Percentiles rank a stretch among this genome's conserved stretches.
These are phyloP conservation scores for Pseudonaja textilis DNA, from an alignment of 2,113 vertebrate species.

Conservation along the genomic window DNA sequence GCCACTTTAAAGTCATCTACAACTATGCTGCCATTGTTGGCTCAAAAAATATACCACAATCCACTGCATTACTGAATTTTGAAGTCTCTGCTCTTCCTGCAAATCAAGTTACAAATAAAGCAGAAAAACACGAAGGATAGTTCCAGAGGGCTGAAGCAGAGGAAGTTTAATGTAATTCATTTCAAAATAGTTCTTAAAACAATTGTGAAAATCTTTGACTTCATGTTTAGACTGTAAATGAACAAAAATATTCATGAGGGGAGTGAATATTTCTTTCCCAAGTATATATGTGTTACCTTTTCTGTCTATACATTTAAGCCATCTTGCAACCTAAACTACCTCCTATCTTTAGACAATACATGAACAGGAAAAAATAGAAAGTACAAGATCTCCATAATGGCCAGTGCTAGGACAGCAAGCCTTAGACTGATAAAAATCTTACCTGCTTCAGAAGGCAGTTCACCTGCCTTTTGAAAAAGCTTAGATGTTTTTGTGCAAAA, in stretches of 20 bases:
- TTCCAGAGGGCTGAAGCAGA: neutral
- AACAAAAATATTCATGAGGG: neutral
- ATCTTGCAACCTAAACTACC: neutral
- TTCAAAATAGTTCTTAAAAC: neutral
- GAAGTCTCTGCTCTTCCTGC: neutral
- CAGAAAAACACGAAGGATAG: neutral
- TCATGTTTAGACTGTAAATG: neutral
- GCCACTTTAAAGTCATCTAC: neutral
- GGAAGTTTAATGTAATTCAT: neutral
- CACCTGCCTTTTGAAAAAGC: neutral
- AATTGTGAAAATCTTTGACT: neutral
- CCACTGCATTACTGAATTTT: neutral
- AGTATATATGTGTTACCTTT: neutral
- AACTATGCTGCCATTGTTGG: neutral
- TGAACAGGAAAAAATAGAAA: neutral
- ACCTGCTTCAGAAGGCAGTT: neutral
- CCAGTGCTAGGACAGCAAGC: neutral
- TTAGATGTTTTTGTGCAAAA: neutral
- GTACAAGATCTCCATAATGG: neutral
- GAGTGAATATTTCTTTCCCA: neutral
- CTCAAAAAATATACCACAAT: neutral
- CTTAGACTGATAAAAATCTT: neutral
- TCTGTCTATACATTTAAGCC: neutral
- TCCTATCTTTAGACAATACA: neutral
- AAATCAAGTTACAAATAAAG: neutral